A percentile compares a stretch with the other conserved stretches of the same genome.
Evolutionary conservation across 1,140 invertebrate species (phyloP).

Genomic region (Orius laevigatus): DNA sequence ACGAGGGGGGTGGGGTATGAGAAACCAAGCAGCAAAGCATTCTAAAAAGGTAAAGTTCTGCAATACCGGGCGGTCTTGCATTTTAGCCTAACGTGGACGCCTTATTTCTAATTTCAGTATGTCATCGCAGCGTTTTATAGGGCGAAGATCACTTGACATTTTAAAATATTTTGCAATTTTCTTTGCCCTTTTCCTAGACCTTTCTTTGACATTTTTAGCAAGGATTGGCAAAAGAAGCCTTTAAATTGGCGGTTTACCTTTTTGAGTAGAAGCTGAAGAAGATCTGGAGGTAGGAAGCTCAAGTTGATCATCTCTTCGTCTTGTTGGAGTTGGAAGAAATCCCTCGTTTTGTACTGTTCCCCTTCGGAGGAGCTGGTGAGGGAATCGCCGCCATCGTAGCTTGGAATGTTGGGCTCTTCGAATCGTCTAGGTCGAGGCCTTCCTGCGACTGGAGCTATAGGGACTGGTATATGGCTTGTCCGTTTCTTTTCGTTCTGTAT

Average conservation of each 20-base stretch:
- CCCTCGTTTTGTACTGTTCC: slow-evolving; percentile 13
- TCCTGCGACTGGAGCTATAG: slow-evolving; percentile 19
- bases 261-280: slow-evolving; percentile 10
- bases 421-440: slow-evolving; percentile 13
- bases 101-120: too few species aligned
- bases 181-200: too few species aligned
- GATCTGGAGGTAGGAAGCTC: slow-evolving; percentile 9
- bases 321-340: slow-evolving; percentile 3
- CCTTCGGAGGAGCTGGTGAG: slow-evolving; percentile 22
- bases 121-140: too few species aligned
- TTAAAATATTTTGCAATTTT: too few species aligned
- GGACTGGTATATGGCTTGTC: slow-evolving; percentile 21
- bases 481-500: slow-evolving; percentile 4
- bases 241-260: slow-evolving; percentile 7
- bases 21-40: not conserved
- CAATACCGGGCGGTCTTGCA: too few species aligned
- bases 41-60: not conserved
- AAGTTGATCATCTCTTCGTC: slow-evolving; percentile 5
- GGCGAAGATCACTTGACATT: too few species aligned
- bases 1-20: too few species aligned
- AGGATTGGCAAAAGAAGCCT: not conserved
- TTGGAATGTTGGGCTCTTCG: slow-evolving; percentile 15
- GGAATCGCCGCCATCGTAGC: slow-evolving; percentile 20
- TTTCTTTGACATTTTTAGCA: too few species aligned
- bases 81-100: too few species aligned